phyloP scores from a whole-genome alignment of 92 coral and sea anemone genomes.

The Phenganax subtilis region DNA sequence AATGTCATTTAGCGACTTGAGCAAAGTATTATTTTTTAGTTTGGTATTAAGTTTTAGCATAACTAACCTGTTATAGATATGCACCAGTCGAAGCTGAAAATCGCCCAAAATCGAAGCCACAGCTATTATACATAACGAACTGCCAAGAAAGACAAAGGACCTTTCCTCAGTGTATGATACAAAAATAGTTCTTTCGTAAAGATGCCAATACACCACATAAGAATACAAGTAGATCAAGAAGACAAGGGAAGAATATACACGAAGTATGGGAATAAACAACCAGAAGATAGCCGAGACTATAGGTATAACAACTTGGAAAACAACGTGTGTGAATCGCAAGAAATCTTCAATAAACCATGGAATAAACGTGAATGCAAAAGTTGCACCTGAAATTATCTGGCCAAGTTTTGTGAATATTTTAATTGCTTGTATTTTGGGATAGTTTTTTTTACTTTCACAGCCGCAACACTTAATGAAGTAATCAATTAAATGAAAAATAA shows the following conservation, averaged over 20 bases:
- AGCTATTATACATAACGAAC: not conserved
- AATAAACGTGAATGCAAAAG: slow-evolving; percentile 43
- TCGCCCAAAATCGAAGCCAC: not conserved
- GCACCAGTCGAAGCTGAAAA: not conserved
- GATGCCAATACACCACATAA: too few species aligned
- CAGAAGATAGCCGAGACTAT: slow-evolving; percentile 16
- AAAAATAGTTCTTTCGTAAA: slow-evolving; percentile 17
- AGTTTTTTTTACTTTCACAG: not conserved
- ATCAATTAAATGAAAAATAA: slow-evolving; percentile 27
- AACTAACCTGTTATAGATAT: not conserved
- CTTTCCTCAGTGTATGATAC: not conserved
- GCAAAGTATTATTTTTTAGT: too few species aligned
- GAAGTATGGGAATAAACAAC: slow-evolving; percentile 46
- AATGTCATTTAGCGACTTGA: too few species aligned
- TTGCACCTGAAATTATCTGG: slow-evolving; percentile 16
- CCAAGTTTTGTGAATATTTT: not conserved
- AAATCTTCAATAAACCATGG: slow-evolving; percentile 41
- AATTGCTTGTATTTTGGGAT: not conserved
- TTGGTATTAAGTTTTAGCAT: too few species aligned
- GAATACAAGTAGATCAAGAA: too few species aligned
- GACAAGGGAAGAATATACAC: slow-evolving; percentile 31
- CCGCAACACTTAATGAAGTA: not conserved
- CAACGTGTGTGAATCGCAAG: slow-evolving; percentile 13
- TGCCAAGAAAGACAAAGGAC: not conserved
- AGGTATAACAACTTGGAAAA: slow-evolving; percentile 12